Conservation (phyloP, 2,113 vertebrate genomes). For the Geothlypis trichas region DNA sequence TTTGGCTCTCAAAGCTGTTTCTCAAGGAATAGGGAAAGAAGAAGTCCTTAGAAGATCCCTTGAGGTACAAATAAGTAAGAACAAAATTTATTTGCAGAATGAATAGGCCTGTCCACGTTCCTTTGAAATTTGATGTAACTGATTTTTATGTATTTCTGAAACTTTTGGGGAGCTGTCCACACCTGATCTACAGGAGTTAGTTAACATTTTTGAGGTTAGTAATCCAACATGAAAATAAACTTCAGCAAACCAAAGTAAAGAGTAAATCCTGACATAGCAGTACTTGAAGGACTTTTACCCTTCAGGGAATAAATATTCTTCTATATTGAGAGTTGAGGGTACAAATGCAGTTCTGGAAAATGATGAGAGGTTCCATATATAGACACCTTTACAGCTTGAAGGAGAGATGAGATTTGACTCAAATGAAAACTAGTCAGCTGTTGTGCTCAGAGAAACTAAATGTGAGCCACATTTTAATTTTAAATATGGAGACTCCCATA, state of each 20-base stretch:
- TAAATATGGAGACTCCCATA: background rate
- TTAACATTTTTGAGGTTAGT: background rate
- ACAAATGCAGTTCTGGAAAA: constrained; percentile 12
- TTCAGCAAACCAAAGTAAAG: background rate
- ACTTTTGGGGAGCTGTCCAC: background rate
- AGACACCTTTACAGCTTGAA: constrained; percentile 26
- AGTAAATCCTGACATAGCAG: background rate
- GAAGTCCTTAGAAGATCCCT: background rate
- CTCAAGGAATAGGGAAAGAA: background rate
- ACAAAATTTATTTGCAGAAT: background rate
- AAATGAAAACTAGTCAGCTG: constrained; percentile 38
- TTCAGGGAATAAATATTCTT: constrained; percentile 1
- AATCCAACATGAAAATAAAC: background rate
- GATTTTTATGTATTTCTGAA: background rate
- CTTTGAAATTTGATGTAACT: constrained; percentile 12
- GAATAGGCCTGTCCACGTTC: constrained; percentile 1
- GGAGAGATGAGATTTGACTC: background rate
- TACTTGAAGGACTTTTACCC: background rate
- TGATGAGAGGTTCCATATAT: constrained; percentile 23
- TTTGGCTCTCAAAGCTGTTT: constrained; percentile 27
- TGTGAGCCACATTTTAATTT: background rate
- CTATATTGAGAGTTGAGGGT: background rate
- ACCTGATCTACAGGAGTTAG: background rate
- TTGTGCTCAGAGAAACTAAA: background rate
- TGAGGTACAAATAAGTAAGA: background rate